Evolutionary conservation across 1,140 invertebrate genomes (phyloP), one percentile per base, ranked within the genome.

Genomic region (Macrocentrus cingulum): DNA sequence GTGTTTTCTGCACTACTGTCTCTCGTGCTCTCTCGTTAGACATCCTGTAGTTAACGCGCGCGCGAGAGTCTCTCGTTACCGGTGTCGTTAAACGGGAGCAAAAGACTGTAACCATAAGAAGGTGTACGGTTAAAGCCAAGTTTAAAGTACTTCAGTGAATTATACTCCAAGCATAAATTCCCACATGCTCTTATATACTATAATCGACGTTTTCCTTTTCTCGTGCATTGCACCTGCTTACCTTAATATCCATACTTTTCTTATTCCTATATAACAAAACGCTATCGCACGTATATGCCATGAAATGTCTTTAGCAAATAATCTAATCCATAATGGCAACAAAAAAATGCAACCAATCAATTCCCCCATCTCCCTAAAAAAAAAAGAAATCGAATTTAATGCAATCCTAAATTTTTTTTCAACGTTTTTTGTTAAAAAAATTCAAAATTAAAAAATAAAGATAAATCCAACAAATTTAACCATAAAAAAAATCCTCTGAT

Each of bases 141-240:
- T 22, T n/a, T 52, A 13, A 18, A 20, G 18, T 39, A 20, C 8
- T 20, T 1, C 50, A 39, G 37, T 55, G 62, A 65, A 67, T 65
- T 45, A 48, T 29, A 29, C 61, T 64, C 59, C 57, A 36, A 16
- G 11, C 55, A 36, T 55, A 52, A 51, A 59, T 67, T 65, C 61
- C 60, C 63, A 63, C 60, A 53, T 57, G 55, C 49, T 22, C 32
- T n/a, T n/a, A n/a, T n/a, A n/a, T n/a, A n/a, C n/a, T 22, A 36
- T 66, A 68, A 67, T 64, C 55, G 57, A 46, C 62, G 61, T 66
- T 61, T 65, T 65, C 60, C 63, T 59, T n/a, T n/a, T 60, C 41
- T 60, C 60, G 58, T 57, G 59, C 61, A 61, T 62, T 49, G 37
- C 45, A 37, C 19, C 51, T 22, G 29, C 16, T 51, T 11, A n/a